Evolutionary conservation across 2,888 invertebrate genomes (phyloP), one percentile per base, ranked within the genome.

Genomic region (Thelaira solivaga): DNA sequence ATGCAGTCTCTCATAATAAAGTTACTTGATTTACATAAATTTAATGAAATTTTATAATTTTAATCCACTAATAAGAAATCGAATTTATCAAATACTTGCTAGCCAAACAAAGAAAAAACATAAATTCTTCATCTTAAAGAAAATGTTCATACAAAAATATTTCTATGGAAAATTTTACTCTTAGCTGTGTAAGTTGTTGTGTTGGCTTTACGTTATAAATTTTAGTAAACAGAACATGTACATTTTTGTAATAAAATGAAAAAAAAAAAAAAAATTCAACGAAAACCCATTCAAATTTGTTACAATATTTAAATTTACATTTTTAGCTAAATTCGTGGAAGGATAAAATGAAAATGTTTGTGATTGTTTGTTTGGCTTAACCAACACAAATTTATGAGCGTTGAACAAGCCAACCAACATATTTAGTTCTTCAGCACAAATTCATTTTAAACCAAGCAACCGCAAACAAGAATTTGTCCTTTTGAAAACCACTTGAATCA

Each of bases 21-120:
- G 24, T 59, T 26, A 29, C 43, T 74, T 67, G 49, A 53, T 67
- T 67, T 74, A 26, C 57, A 65, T 62, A 53, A 61, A 29, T 18
- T 45, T 61, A 22, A 47, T 47, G 39, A 16, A 49, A 31, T 57
- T 64, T 36, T 49, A 31, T 26, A 24, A 67, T n/a, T 26, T 67
- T 72, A 64, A 67, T 67, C 59, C 59, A 59, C 34, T 45, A 45
- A 74, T 74, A 74, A n/a, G n/a, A n/a, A n/a, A 67, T 74, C 74
- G 57, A 67, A 67, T 74, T 53, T 59, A n/a, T 18, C 26, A 67
- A 67, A 74, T 67, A 36, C 51, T 74, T 59, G 11, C 7, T 22
- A 61, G 31, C 29, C 31, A 61, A 31, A 20, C 22, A 4, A 39
- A 59, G n/a, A n/a, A n/a, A n/a, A n/a, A 20, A 18, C 24, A 51